Base-by-base conservation (phyloP, 2,888 invertebrate species). In the Pristionchus fissidentatus region DNA sequence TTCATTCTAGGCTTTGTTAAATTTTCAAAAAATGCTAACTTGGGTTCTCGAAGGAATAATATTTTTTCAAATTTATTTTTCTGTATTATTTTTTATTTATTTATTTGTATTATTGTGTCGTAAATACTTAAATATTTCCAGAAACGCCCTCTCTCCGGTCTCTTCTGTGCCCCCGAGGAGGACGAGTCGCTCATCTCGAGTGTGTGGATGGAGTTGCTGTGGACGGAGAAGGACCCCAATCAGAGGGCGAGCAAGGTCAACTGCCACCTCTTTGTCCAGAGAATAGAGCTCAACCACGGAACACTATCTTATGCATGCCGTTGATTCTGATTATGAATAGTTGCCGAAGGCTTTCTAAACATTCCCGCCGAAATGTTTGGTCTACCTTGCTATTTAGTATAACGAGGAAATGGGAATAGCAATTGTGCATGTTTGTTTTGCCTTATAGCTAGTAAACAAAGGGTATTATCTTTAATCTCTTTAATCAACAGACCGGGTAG, bases 191-290 rank as follows among this genome's bases (percentile, higher is more conserved):
- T 78, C 55, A 55, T 78, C 35, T 43, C 46, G 26, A 32, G 35
- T 15, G 19, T 78, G n/a, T 78, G 52, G 55, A 13, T 78, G 35
- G 78, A 78, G 22, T n/a, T 78, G n/a, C 55, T 78, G n/a, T 78
- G 78, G 78, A 55, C 55, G 55, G 78, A 78, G 78, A 78, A 55
- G 78, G 78, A 78, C 0, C 22, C 35, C 1, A 1, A 15, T 15
- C 55, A 55, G 41, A 52, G n/a, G n/a, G 78, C 78, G 29, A 35
- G 4, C 77, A 77, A 77, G 77, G 77, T 77, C 22, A 32, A 49
- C 10, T 49, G 10, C 13, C 49, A 49, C 19, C 19, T 49, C 10
- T 49, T 49, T 49, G 19, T 49, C 19, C 19, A 49, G 10, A 49
- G 10, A 15, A 49, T 15, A 49, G 10, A 10, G 49, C 49, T 15